phyloP scores from a whole-genome alignment of 23 tunicate genomes.

The Trididemnum miniatum region DNA sequence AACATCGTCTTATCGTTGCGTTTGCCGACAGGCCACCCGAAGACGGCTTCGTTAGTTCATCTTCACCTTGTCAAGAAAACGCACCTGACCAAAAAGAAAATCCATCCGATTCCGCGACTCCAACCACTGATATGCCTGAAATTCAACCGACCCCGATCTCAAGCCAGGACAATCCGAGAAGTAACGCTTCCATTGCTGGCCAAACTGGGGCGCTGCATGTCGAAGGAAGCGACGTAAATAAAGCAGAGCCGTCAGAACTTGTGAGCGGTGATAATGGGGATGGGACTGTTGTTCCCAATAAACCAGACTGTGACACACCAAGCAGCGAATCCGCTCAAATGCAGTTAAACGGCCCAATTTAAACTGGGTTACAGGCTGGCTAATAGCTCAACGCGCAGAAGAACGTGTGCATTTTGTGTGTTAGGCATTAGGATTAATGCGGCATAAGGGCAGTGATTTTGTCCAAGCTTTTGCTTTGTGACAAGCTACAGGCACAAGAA shows the following conservation, averaged over 20 bases:
- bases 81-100: not conserved
- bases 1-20: too few relatives aligned
- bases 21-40: not conserved
- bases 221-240: conserved; percentile 1
- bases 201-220: not conserved
- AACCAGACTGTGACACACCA: not conserved
- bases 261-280: conserved; percentile 11
- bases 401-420: not conserved
- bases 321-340: not conserved
- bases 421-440: conserved; percentile 12
- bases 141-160: not conserved
- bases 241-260: not conserved
- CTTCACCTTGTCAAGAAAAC: not conserved
- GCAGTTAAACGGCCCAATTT: conserved; percentile 11
- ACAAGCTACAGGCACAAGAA: too few relatives aligned
- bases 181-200: not conserved
- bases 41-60: not conserved
- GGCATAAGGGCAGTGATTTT: too few relatives aligned
- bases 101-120: not conserved
- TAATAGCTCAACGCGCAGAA: not conserved
- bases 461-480: too few relatives aligned
- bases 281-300: not conserved
- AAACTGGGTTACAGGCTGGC: too few relatives aligned
- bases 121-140: not conserved
- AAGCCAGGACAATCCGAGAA: not conserved